These are phyloP conservation scores for Aphidius ervi DNA, from an alignment of 1,140 invertebrate genomes.

Conservation along the genomic window DNA sequence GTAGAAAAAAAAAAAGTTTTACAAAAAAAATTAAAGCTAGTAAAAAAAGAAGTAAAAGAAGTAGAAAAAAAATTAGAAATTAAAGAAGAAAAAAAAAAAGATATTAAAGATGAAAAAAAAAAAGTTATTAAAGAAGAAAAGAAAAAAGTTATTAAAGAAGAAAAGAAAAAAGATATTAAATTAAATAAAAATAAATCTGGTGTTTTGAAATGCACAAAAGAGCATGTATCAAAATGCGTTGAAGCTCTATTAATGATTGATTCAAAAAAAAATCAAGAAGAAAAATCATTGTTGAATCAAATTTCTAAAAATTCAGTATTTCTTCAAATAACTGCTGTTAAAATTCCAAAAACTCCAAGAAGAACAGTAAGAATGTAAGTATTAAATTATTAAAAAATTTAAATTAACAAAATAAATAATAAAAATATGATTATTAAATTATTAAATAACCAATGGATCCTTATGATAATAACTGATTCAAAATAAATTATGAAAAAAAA, in stretches of 20 bases:
- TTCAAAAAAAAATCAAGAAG: slow-evolving; percentile 31
- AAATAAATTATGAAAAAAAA: too few relatives aligned
- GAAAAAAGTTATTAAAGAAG: neutral
- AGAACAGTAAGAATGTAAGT: slow-evolving; percentile 51
- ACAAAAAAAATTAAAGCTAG: too few relatives aligned
- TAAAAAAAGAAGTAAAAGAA: too few relatives aligned
- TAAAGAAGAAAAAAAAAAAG: too few relatives aligned
- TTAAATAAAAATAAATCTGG: neutral
- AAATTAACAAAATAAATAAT: neutral
- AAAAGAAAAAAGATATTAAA: neutral
- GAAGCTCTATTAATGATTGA: slow-evolving; percentile 32
- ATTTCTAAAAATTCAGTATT: slow-evolving; percentile 41
- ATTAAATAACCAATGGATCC: slow-evolving; percentile 46
- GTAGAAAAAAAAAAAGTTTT: too few relatives aligned
- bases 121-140: too few relatives aligned
- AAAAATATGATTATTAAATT: slow-evolving; percentile 40
- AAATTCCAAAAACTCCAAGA: slow-evolving; percentile 46
- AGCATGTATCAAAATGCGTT: slow-evolving; percentile 34
- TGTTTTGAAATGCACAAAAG: slow-evolving; percentile 24
- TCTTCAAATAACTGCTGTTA: slow-evolving; percentile 49
- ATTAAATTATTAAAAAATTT: slow-evolving; percentile 13
- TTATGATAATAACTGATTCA: slow-evolving; percentile 47
- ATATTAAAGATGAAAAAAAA: too few relatives aligned
- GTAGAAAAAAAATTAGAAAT: too few relatives aligned
- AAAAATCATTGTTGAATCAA: slow-evolving; percentile 43